Base-by-base conservation (phyloP, 2,888 invertebrate species). In the Dryocosmus kuriphilus region DNA sequence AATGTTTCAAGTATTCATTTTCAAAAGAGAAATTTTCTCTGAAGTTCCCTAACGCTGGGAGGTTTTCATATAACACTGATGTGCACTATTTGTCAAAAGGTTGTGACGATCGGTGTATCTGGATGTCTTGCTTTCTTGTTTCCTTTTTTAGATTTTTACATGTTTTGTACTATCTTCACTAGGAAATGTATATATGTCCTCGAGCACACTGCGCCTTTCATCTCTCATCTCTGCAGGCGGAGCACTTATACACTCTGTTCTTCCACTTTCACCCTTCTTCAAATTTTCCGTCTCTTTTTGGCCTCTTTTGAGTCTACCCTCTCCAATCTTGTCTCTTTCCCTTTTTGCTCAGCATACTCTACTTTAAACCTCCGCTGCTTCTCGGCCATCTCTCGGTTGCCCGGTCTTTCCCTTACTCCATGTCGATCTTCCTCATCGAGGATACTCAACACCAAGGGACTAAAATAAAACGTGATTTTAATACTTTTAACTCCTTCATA, bases 401-500 rank as follows among this genome's bases (percentile, higher is more conserved):
- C 71, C 71, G 77, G 24, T 73, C 74, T 71, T 32, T 62, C 55
- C 63, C 65, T 76, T 74, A 77, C 73, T 81, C 77, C 78, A 71
- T 73, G 65, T 74, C 62, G 74, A 57, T 71, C 46, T 51, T 82
- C 62, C 75, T 77, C 77, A 75, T 76, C 75, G 75, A 67, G 32
- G 65, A 82, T 83, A 79, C 81, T 80, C 80, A 75, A 79, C 79
- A 76, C 77, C 65, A 80, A 62, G 78, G 46, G 74, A 82, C 83
- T 87, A 86, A 89, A 88, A 89, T 89, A 87, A 89, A 86, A 86
- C 85, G 87, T 89, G 88, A 90, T 90, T 90, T 90, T 89, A 88
- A 90, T 90, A 90, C 90, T 89, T 89, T 89, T 86, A 89, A 89
- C 89, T 88, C 86, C 84, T 86, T 87, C 86, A 85, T 89, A 89